Evolutionary conservation across 2,797 vertebrate genomes (phyloP), one percentile per base, ranked within the genome.

Genomic region (Halcyon chelicuti): DNA sequence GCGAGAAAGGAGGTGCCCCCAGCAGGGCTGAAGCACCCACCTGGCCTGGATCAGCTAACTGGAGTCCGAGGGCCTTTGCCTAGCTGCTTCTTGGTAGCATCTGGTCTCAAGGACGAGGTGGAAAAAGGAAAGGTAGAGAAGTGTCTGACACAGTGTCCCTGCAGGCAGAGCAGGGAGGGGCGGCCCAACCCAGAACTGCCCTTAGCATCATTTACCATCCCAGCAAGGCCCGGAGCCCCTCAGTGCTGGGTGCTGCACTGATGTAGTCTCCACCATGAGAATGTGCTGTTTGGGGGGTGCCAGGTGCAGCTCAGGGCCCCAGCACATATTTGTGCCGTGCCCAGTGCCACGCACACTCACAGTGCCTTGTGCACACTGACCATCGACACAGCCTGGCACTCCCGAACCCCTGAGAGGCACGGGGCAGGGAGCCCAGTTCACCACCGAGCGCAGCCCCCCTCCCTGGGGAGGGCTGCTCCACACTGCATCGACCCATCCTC

Each of bases 91-190:
- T 55, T 82, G 90, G 67, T 85, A 88, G 94, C 90, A 89, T 39
- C 92, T 94, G 83, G 74, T 96, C 67, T 78, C 86, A 85, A 93
- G 90, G 75, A 94, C 88, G 87, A 95, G 54, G 80, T 78, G 89
- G 85, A 94, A 76, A 81, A 72, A 86, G 61, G 61, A 94, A 92
- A 90, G 29, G 33, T 63, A 63, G 29, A 91, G 22, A 95, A 78
- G 78, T 3, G 22, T 80, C 39, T 76, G 86, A 49, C 60, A 72
- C 1, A 0, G 66, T 14, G 1, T 89, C 91, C 95, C 93, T 94
- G 95, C 65, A 3, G 79, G 65, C 73, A 88, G 58, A 67, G 90
- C 93, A 88, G 55, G 91, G 92, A 91, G 80, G 83, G 90, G 94
- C 40, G 2, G 90, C 92, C 80, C 79, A 80, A 81, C 47, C 74